Evolutionary conservation across 2,888 invertebrate species (phyloP), one percentile per base, ranked within the genome.

Genomic region (Drosophila colorata): DNA sequence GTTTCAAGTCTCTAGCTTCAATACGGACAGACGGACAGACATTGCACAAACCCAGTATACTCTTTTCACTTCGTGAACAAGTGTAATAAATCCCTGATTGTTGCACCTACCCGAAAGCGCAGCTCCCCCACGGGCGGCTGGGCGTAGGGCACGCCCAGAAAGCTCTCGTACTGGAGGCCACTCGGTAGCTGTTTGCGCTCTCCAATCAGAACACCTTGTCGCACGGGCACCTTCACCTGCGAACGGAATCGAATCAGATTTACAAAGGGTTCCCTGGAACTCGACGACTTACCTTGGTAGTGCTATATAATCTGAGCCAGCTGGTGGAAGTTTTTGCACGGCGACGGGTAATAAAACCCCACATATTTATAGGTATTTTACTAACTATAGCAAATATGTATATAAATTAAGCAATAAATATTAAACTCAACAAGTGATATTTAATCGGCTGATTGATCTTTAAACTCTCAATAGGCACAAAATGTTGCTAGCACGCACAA

Each of bases 91-190:
- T 28, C 0, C 4, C 14, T 37, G 9, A 14, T 5, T 1, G 16
- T 0, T 23, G 28, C 1, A 49, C 73, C 76, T 82, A 93, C 93
- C 75, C 89, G 85, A 60, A 92, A 93, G 46, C 93, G 80, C 5
- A 93, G 72, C 4, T 90, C 77, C 1, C 92, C 93, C 25, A 94
- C 48, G n/a, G 94, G 94, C 18, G 94, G 93, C 63, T 93, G 93
- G 1, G 94, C 94, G 78, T 94, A 94, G 0, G 94, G 94, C 47
- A 94, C 93, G 2, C 94, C 93, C 70, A 93, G 93, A 75, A 94
- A 94, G 23, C 91, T 91, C 70, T 90, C 92, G 79, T 93, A 94
- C 37, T 91, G 60, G 44, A 90, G 78, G 7, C 93, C 92, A 77
- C 92, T 93, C 0, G 89, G 83, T 38, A 93, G 92, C 49, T 87